Base-by-base conservation (phyloP, 2,113 vertebrate genomes). In the Pelusios castaneus region DNA sequence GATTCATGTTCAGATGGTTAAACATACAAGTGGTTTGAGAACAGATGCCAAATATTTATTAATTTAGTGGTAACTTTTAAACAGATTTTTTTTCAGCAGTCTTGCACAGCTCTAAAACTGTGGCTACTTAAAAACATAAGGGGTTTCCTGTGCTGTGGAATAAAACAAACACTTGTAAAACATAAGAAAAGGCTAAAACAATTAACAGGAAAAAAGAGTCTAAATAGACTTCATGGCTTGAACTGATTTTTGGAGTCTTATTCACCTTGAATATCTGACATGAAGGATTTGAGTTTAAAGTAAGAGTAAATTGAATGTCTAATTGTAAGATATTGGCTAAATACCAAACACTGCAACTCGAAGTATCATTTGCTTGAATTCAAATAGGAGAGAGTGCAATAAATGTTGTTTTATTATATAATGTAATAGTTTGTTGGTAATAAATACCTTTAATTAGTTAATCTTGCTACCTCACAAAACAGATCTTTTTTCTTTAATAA, bases 21-120 rank as follows among this genome's bases (percentile, higher is more conserved):
- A 95, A 93, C 91, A 97, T 93, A 95, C 93, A 97, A 97, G 97
- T 93, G 95, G 5, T 82, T 95, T 90, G 63, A 89, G 88, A 95
- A 82, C 96, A 97, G 95, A 97, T 95, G 96, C 94, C 84, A 94
- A 95, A 90, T 97, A 97, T 97, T 97, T 97, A 95, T 95, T 95
- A 92, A 95, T 95, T 95, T 94, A 95, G 89, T 83, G 91, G 89
- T 81, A 75, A 85, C 90, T 97, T 97, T 95, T 93, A 96, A 97
- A 94, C 91, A 95, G 94, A 95, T 84, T 95, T 58, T 43, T 77
- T 94, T 96, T 93, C 67, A 94, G 91, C 76, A 8, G 95, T 96
- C 85, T 96, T 80, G 17, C 93, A 96, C 95, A 96, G 90, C 90
- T 95, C 95, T 89, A 96, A 96, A 96, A 90, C 67, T 31, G 22